Base-by-base conservation (phyloP, 92 coral and sea anemone genomes). In the Porites evermanni region DNA sequence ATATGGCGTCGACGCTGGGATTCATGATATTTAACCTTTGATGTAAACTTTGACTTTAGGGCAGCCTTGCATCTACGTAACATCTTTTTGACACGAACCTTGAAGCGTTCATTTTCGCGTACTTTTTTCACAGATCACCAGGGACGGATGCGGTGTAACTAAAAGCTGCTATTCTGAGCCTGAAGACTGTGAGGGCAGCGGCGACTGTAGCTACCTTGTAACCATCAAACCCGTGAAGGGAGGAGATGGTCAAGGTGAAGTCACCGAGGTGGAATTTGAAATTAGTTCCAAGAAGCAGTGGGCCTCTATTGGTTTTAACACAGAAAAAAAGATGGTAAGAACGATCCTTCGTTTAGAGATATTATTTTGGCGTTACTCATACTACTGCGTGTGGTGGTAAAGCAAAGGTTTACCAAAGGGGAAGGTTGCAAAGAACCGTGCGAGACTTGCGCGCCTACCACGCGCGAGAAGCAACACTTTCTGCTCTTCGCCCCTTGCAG, bases 111-210 rank as follows among this genome's bases (percentile, higher is more conserved):
- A 38, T 38, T 38, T 56, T 38, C 23, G 64, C 9, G 32, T 81
- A 24, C 47, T 87, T 8, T 4, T 24, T 18, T 21, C 67, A 24
- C 63, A 91, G 93, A 91, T 91, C 14, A 82, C 52, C 29, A 91
- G 82, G 68, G 91, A 81, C 12, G 93, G 82, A 10, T 91, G 93
- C 20, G 88, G 88, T 24, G 4, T 69, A 66, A 69, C 44, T 68
- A 91, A 91, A 44, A 86, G 88, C 54, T 91, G 93, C 69, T 91
- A 89, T 65, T 94, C 96, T 13, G 95, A 94, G 87, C 98, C 98
- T 4, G 47, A 76, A 8, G 20, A 82, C 61, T 94, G 98, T 69
- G 86, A 24, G 38, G 65, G 56, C 64, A 90, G 94, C 91, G 69
- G 76, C 10, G 94, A 92, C 64, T 94, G 98, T 71, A 14, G 16